A percentile compares a stretch with the other conserved stretches of the same genome.
Evolutionary conservation across 2,113 vertebrate genomes (phyloP).

Genomic region (Bolborhynchus lineola): DNA sequence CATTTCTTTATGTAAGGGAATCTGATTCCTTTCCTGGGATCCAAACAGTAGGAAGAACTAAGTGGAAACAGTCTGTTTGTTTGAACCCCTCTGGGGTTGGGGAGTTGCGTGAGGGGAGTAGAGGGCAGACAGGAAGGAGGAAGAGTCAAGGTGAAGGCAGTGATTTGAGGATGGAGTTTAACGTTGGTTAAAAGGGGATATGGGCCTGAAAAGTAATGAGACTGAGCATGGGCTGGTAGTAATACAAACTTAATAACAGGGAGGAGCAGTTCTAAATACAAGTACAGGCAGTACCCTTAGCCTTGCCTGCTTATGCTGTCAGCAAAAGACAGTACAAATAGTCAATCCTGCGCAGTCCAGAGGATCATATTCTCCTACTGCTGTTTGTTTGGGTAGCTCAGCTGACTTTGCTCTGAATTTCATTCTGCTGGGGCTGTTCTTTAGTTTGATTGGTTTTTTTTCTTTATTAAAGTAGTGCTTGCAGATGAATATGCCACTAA

Average conservation of each 20-base stretch:
- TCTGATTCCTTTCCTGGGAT: not conserved
- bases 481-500: not conserved
- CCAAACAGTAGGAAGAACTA: not conserved
- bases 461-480: not conserved
- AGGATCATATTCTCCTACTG: not conserved
- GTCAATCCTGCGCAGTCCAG: not conserved
- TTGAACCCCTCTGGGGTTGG: not conserved
- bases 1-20: not conserved
- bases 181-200: not conserved
- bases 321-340: not conserved
- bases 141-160: not conserved
- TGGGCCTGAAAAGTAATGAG: not conserved
- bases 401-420: not conserved
- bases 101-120: not conserved
- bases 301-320: not conserved
- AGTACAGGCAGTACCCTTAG: not conserved
- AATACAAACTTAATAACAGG: not conserved
- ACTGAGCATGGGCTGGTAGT: not conserved
- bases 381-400: not conserved
- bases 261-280: not conserved
- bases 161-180: not conserved
- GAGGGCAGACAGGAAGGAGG: not conserved
- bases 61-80: not conserved
- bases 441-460: not conserved
- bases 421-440: not conserved